Base-by-base conservation (phyloP, 2,888 invertebrate species). In the Laothoe populi region DNA sequence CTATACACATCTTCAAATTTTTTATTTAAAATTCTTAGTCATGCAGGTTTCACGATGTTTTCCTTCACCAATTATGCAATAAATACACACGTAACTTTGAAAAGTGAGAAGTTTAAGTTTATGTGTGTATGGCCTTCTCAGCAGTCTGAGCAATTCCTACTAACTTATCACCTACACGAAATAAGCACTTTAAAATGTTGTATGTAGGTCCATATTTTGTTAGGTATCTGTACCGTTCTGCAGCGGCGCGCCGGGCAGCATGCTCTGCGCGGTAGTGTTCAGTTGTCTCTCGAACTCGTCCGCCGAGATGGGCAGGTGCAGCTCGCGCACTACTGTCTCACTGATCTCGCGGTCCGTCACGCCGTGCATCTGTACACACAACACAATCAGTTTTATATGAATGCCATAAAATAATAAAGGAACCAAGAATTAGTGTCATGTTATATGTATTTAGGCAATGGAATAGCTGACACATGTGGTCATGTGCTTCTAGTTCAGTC, bases 221-320 rank as follows among this genome's bases (percentile, higher is more conserved):
- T n/a, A n/a, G n/a, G n/a, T n/a, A n/a, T n/a, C n/a, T 10, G 0
- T 45, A 46, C 95, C 96, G 73, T 95, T 94, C 79, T 95, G 83
- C 31, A 95, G 71, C 0, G 93, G 87, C 0, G 95, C 94, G 53
- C 91, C 83, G 0, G 94, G 92, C 65, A 96, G 90, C 60, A 88
- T 77, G 53, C 82, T 84, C 4, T 84, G 78, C 0, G 94, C 88
- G 57, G 91, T 71, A 7, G 83, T 83, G 0, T 84, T 81, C 62
- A 95, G 88, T 61, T 93, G 87, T 0, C 79, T 70, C 8, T 94
- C 82, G 72, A 96, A 95, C 72, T 96, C 94, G 23, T 95, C 94
- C 0, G 88, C 83, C 0, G 94, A 92, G 11, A 96, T 84, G 0
- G 96, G 95, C 48, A 97, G 79, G 1, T 94, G 87, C 63, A 95